Conservation (phyloP, 2,113 vertebrate species). For the Crotalus viridis region DNA sequence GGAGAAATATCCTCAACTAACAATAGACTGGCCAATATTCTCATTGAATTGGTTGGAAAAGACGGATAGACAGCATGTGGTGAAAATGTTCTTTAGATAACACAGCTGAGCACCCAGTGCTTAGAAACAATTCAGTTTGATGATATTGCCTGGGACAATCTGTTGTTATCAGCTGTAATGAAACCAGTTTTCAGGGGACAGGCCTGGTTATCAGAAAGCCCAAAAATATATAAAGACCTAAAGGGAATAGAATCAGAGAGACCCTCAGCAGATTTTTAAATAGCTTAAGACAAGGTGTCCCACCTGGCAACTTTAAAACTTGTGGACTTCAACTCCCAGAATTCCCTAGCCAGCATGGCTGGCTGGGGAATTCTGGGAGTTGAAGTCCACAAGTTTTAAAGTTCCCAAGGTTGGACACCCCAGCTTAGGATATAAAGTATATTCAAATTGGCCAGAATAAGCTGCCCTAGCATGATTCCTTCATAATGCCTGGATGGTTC, state of each 20-base stretch:
- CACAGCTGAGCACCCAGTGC: not conserved
- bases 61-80: too few relatives aligned
- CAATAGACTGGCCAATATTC: not conserved
- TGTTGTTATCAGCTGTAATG: not conserved
- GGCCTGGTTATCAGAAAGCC: not conserved
- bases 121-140: not conserved
- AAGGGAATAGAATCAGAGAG: not conserved
- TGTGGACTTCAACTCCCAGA: not conserved
- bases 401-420: not conserved
- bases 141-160: not conserved
- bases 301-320: not conserved
- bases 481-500: not conserved
- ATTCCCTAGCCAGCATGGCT: not conserved
- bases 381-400: not conserved
- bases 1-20: not conserved
- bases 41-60: not conserved
- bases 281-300: not conserved
- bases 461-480: not conserved
- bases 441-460: not conserved
- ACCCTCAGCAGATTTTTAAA: too few relatives aligned
- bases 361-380: too few relatives aligned
- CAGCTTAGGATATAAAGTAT: not conserved
- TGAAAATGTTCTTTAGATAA: not conserved
- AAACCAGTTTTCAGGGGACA: not conserved
- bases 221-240: not conserved